A percentile compares a stretch with the other conserved stretches of the same genome.
Evolutionary conservation across 2,113 vertebrate genomes (phyloP).

Genomic region (Cromileptes altivelis): DNA sequence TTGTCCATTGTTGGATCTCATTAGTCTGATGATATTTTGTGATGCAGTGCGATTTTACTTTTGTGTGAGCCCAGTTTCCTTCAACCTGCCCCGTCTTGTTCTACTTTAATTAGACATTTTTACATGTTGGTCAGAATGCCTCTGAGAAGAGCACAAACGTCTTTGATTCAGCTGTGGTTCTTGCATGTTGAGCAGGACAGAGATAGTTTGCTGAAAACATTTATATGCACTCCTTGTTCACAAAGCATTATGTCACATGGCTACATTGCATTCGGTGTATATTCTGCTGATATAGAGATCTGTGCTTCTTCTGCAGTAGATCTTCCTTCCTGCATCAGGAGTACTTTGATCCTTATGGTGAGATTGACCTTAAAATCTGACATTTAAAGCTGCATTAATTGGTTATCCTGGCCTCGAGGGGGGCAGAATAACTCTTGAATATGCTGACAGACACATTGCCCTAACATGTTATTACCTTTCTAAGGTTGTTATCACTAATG

Average conservation of each 20-base stretch:
- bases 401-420: too few species aligned
- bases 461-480: too few species aligned
- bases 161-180: neutral
- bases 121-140: neutral
- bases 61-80: neutral
- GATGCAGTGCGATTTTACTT: neutral
- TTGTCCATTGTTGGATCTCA: neutral
- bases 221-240: neutral
- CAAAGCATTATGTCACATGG: neutral
- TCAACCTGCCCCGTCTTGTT: neutral
- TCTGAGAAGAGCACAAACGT: neutral
- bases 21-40: neutral
- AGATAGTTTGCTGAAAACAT: neutral
- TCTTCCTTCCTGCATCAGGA: neutral
- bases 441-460: too few species aligned
- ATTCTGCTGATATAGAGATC: neutral
- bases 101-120: neutral
- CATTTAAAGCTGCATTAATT: too few species aligned
- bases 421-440: too few species aligned
- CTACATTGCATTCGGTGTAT: too few species aligned
- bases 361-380: too few species aligned
- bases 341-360: too few species aligned
- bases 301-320: neutral
- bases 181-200: neutral
- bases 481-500: too few species aligned